These are phyloP conservation scores for Drosophila tropicalis DNA, from an alignment of 1,140 invertebrate genomes.

Conservation along the genomic window DNA sequence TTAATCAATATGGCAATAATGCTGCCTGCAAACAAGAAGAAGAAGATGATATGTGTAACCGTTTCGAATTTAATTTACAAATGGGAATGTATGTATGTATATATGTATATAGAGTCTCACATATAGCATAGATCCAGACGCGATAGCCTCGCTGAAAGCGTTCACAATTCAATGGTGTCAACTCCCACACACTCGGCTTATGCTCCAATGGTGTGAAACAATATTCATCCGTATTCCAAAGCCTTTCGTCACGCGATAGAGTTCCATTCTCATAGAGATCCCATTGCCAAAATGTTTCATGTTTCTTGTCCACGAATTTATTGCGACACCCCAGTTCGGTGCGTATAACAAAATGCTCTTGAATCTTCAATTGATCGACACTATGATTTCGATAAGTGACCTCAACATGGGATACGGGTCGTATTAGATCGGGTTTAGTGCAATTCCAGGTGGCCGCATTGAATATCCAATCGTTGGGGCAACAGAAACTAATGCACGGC, in stretches of 20 bases:
- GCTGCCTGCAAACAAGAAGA: slow-evolving; percentile 44
- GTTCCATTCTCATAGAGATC: slow-evolving; percentile 60
- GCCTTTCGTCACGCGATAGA: slow-evolving; percentile 42
- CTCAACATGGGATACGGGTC: slow-evolving; percentile 51
- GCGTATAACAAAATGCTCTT: slow-evolving; percentile 62
- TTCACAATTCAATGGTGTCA: slow-evolving; percentile 71
- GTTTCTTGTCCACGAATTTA: slow-evolving; percentile 66
- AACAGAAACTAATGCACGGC: slow-evolving; percentile 76
- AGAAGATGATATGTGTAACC: not conserved
- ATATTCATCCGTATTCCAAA: slow-evolving; percentile 72
- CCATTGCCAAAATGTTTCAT: slow-evolving; percentile 70
- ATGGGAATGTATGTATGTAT: not conserved
- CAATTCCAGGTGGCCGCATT: slow-evolving; percentile 51
- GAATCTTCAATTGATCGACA: slow-evolving; percentile 55
- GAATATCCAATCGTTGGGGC: slow-evolving; percentile 50
- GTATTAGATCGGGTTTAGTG: slow-evolving; percentile 18
- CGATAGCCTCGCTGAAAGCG: slow-evolving; percentile 72
- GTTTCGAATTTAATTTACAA: not conserved
- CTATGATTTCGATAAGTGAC: slow-evolving; percentile 40
- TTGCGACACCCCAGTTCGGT: slow-evolving; percentile 65
- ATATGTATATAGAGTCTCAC: slow-evolving; percentile 34
- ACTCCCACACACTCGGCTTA: slow-evolving; percentile 59
- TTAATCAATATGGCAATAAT: slow-evolving; percentile 74
- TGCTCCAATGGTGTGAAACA: slow-evolving; percentile 73
- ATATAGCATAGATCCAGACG: slow-evolving; percentile 79